Conservation (phyloP, 2,797 vertebrate genomes). For the Decapterus maruadsi region DNA sequence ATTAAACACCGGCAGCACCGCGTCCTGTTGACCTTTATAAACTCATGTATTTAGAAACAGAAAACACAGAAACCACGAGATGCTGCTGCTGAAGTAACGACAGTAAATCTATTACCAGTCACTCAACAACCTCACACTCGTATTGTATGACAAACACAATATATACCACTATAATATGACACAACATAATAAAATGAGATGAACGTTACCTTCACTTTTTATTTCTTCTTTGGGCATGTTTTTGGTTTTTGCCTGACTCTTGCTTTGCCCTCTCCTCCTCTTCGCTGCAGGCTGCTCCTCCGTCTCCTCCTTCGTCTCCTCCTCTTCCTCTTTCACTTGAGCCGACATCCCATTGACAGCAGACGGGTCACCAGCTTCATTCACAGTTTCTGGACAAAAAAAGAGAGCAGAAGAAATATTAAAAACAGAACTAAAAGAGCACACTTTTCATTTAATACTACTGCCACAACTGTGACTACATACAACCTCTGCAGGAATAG, state of each 20-base stretch:
- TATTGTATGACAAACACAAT: not conserved
- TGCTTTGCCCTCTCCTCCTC: slow-evolving; percentile 70
- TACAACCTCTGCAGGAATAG: too few species aligned
- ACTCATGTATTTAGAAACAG: not conserved
- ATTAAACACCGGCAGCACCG: not conserved
- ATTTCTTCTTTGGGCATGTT: slow-evolving; percentile 56
- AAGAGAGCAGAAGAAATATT: not conserved
- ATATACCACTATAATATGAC: not conserved
- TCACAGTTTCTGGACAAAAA: slow-evolving; percentile 60
- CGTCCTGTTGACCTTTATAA: not conserved
- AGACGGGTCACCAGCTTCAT: slow-evolving; percentile 10
- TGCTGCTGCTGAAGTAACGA: not conserved
- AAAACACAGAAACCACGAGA: not conserved
- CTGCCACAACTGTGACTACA: too few species aligned
- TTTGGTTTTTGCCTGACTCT: slow-evolving; percentile 60
- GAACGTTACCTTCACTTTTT: slow-evolving; percentile 63
- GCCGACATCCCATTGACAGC: not conserved
- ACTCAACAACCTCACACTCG: not conserved
- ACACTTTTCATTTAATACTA: not conserved
- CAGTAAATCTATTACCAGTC: not conserved
- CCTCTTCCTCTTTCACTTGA: slow-evolving; percentile 76
- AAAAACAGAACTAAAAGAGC: not conserved
- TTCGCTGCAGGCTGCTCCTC: slow-evolving; percentile 73
- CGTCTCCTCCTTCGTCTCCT: slow-evolving; percentile 51
- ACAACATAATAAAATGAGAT: not conserved